Evolutionary conservation across 2,797 vertebrate genomes (phyloP), one percentile per base, ranked within the genome.

Genomic region (Heliangelus exortis): DNA sequence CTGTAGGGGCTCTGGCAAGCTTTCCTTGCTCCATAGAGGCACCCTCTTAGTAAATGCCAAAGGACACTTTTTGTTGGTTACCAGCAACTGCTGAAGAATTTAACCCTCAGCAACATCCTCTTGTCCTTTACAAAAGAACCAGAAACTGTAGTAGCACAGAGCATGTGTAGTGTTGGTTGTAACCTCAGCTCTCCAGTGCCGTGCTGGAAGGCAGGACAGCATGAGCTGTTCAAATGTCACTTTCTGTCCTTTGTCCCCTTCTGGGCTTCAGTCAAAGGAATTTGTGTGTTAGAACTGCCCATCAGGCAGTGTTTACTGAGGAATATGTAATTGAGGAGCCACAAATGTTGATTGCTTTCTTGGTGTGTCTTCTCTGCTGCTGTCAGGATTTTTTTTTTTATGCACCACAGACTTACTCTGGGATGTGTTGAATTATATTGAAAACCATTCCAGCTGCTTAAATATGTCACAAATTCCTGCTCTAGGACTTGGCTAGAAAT

Each of bases 41-140:
- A 55, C 84, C 83, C 97, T 95, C 96, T 96, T 95, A 95, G 87
- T 85, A 97, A 97, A 97, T 97, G 96, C 97, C 97, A 98, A 93
- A 97, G 97, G 96, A 96, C 87, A 31, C 87, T 93, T 97, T 96
- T 97, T 96, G 95, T 91, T 95, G 6, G 0, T 92, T 91, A 8
- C 66, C 73, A 78, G 84, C 90, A 90, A 25, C 65, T 59, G 68
- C 86, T 90, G 91, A 89, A 95, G 78, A 90, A 90, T 82, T 92
- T 96, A 94, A 95, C 91, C 83, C 94, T 90, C 73, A 12, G 68
- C 74, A 92, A 22, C 74, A 80, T 93, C 76, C 93, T 85, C 76
- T 68, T 75, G 53, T 62, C 72, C 66, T 91, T 34, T 28, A 81
- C 77, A 90, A 74, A 92, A 65, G 87, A 82, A 21, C 1, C 6